Base-by-base conservation (phyloP, 2,797 vertebrate genomes). In the Lophotriccus pileatus region DNA sequence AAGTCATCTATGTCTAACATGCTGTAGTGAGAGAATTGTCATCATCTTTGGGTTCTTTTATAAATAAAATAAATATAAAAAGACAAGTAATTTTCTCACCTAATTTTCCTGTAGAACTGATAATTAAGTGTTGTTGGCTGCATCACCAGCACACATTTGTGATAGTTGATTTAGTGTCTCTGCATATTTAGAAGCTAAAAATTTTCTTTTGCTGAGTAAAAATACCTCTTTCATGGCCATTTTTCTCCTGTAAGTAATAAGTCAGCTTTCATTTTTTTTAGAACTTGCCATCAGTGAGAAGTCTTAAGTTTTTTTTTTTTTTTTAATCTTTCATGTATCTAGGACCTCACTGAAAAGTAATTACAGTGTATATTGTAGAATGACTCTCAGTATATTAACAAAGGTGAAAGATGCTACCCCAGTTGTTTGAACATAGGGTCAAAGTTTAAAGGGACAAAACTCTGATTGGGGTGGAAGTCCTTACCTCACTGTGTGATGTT, bases 61-160 rank as follows among this genome's bases (percentile, higher is more conserved):
- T 96, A 98, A 97, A 98, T 97, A 98, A 98, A 98, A 98, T 97
- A 97, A 97, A 98, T 98, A 97, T 97, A 98, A 98, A 98, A 98
- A 98, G 97, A 97, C 97, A 98, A 98, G 98, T 97, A 97, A 98
- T 98, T 98, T 98, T 98, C 98, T 98, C 98, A 98, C 98, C 97
- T 98, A 98, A 98, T 98, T 98, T 98, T 97, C 97, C 97, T 97
- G 97, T 96, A 97, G 98, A 98, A 97, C 98, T 98, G 98, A 98
- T 98, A 98, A 98, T 98, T 98, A 98, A 98, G 98, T 98, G 98
- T 97, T 98, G 97, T 96, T 97, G 96, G 89, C 92, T 98, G 97
- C 96, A 97, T 97, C 97, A 97, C 95, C 96, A 97, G 97, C 87
- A 96, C 92, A 96, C 88, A 96, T 98, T 98, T 97, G 97, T 95